phyloP scores from a whole-genome alignment of 2,113 vertebrate species.

The Erythrocebus patas region DNA sequence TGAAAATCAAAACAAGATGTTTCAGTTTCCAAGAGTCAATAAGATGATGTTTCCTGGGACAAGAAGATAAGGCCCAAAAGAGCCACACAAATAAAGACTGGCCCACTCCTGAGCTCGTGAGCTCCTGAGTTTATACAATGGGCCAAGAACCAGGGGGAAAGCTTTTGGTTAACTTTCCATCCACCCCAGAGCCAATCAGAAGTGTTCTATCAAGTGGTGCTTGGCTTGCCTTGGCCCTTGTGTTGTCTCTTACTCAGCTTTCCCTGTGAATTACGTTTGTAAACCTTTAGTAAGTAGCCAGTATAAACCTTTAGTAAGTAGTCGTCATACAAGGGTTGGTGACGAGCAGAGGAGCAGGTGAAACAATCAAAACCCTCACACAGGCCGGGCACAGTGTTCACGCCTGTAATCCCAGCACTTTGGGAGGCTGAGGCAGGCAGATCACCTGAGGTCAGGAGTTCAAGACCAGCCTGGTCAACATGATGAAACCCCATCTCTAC shows the following conservation, averaged over 20 bases:
- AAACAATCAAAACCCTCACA: not conserved
- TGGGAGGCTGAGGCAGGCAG: too few relatives aligned
- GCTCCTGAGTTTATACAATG: not conserved
- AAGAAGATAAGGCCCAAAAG: not conserved
- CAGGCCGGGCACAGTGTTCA: not conserved
- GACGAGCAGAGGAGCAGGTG: rapidly evolving
- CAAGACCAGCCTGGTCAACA: too few relatives aligned
- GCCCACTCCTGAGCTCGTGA: not conserved
- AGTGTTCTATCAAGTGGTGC: not conserved
- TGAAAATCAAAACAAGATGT: slow-evolving; percentile 77
- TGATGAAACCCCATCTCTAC: too few relatives aligned
- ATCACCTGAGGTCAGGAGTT: too few relatives aligned
- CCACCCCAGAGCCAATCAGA: not conserved
- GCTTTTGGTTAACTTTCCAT: not conserved
- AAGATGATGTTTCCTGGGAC: not conserved
- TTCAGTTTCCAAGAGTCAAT: not conserved
- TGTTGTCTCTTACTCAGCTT: not conserved
- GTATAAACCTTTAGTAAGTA: not conserved
- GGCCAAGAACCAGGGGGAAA: not conserved
- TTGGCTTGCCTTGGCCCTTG: rapidly evolving
- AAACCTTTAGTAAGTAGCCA: not conserved
- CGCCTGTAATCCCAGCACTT: too few relatives aligned
- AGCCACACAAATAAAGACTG: not conserved
- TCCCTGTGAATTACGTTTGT: not conserved
- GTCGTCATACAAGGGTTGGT: not conserved